Evolutionary conservation across 2,113 vertebrate species (phyloP).

Genomic region (Varanus komodoensis): DNA sequence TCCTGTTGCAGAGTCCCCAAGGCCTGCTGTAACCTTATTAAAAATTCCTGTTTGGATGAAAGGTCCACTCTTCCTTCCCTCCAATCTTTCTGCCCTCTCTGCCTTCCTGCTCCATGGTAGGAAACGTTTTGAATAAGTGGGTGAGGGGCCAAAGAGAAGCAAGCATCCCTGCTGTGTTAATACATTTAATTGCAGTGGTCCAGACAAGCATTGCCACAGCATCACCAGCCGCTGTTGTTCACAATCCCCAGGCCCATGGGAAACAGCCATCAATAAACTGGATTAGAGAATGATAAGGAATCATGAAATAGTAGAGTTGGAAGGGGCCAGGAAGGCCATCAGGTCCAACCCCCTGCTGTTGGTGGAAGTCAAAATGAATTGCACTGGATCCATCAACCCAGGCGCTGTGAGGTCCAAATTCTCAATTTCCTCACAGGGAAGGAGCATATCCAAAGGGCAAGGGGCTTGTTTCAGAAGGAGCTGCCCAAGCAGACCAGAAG

Average conservation of each 20-base stretch:
- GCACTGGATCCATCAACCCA: not conserved
- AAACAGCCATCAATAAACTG: not conserved
- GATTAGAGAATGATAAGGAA: not conserved
- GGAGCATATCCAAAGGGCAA: not conserved
- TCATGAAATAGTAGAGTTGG: too few species aligned
- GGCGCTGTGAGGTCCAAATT: not conserved
- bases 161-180: constrained; percentile 37
- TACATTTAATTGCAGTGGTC: not conserved
- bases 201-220: not conserved
- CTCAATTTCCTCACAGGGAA: not conserved
- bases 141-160: not conserved
- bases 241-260: not conserved
- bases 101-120: not conserved
- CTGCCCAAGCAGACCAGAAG: too few species aligned
- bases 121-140: not conserved
- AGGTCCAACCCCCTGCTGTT: too few species aligned
- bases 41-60: constrained; percentile 30
- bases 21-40: constrained; percentile 34
- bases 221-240: not conserved
- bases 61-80: constrained; percentile 7
- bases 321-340: too few species aligned
- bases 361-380: too few species aligned
- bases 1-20: not conserved
- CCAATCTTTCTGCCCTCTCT: not conserved
- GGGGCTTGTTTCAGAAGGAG: too few species aligned